These are phyloP conservation scores for Cheilosia pagana DNA, from an alignment of 2,888 invertebrate species.

Conservation along the genomic window DNA sequence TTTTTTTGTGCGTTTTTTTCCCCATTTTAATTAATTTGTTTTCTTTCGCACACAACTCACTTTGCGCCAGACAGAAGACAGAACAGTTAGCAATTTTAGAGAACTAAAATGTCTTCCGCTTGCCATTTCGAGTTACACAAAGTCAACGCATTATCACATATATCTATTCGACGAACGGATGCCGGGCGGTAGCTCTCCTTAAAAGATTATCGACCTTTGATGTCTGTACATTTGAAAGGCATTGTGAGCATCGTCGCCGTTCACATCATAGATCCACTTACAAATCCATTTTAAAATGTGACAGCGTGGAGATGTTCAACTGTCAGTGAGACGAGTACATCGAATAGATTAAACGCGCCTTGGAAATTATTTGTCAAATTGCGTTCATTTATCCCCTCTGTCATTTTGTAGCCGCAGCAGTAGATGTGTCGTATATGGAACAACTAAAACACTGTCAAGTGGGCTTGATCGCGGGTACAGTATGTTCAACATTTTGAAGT, in stretches of 20 bases:
- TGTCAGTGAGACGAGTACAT: constrained; percentile 59
- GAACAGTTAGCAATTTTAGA: constrained; percentile 10
- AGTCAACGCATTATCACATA: not conserved
- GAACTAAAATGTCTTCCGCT: constrained; percentile 29
- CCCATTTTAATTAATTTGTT: not conserved
- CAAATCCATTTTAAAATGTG: constrained; percentile 51
- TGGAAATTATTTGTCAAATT: constrained; percentile 59
- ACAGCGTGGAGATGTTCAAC: constrained; percentile 57
- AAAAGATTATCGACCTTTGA: constrained; percentile 65
- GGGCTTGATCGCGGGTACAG: constrained; percentile 1
- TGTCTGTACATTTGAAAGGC: constrained; percentile 49
- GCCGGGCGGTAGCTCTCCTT: constrained; percentile 23
- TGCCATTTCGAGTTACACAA: not conserved
- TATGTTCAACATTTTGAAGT: constrained; percentile 10
- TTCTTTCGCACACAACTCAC: constrained; percentile 22
- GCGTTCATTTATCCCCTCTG: constrained; percentile 42
- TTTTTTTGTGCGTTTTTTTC: not conserved
- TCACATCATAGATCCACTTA: constrained; percentile 38
- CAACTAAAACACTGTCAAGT: not conserved
- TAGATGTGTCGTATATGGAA: not conserved
- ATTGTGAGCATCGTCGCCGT: constrained; percentile 31
- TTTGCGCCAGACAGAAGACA: constrained; percentile 10
- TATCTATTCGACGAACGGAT: constrained; percentile 15
- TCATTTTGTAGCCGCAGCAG: not conserved
- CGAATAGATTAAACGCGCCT: constrained; percentile 45